phyloP scores from a whole-genome alignment of 2,797 vertebrate genomes.

The Erethizon dorsatum region DNA sequence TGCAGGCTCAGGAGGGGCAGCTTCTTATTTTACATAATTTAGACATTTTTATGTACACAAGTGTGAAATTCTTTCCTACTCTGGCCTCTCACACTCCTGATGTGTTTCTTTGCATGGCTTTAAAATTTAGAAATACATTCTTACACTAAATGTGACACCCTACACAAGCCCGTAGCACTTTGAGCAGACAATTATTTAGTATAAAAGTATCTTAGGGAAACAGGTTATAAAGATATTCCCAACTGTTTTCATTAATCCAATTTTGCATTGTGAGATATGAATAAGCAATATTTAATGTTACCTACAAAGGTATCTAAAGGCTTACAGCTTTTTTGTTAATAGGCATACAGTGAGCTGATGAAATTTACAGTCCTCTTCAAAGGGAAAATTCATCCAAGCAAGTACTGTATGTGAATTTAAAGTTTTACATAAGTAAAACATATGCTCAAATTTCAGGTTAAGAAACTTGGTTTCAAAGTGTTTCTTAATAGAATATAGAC shows the following conservation, averaged over 20 bases:
- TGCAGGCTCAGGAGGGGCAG: background rate
- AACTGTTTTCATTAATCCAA: background rate
- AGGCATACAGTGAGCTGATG: background rate
- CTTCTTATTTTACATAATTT: background rate
- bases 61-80: background rate
- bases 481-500: background rate
- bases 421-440: background rate
- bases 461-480: background rate
- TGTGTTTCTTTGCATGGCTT: background rate
- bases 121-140: background rate
- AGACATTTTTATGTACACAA: background rate
- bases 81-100: background rate
- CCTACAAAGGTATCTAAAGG: background rate
- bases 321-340: background rate
- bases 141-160: background rate
- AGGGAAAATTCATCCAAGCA: background rate
- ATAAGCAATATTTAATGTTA: background rate
- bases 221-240: background rate
- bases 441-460: background rate
- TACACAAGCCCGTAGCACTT: background rate
- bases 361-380: background rate
- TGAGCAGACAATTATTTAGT: background rate
- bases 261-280: background rate
- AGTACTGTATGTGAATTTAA: background rate
- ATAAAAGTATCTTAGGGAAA: background rate